Base-by-base conservation (phyloP, 2,888 invertebrate species). In the Pandemis cinnamomeana region DNA sequence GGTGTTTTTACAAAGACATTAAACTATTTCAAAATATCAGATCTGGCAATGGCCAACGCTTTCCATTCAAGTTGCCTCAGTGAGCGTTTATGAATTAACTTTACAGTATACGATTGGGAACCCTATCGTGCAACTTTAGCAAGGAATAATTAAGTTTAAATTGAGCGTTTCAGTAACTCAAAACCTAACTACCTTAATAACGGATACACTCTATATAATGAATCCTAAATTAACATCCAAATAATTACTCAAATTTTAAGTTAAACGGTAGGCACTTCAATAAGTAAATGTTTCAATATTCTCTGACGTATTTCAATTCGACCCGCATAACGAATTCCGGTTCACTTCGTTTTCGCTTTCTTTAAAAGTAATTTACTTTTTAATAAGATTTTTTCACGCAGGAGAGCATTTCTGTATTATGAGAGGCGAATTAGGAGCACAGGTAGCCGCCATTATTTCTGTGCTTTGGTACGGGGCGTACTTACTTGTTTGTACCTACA, bases 291-390 rank as follows among this genome's bases (percentile, higher is more conserved):
- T 41, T 64, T 68, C 46, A 67, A 71, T 67, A 64, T 67, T 53
- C 60, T 55, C 67, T 71, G 71, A 75, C 75, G 58, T 75, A 71
- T 63, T 63, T 55, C 67, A 75, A 71, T 75, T 60, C 46, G 53
- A 71, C 46, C 27, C 55, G 51, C 36, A 42, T 15, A 66, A 69
- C 64, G 69, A 66, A 69, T 73, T 69, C 51, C 51, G 51, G 64
- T 69, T 69, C 64, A 64, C 55, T 63, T 60, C 69, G 69, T 69
- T 69, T 73, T 64, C 51, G 69, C 51, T 73, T 64, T 64, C 58
- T 69, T 58, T 44, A 53, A 55, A 64, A 51, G 58, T 64, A 73
- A 69, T 66, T 73, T 73, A 42, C 51, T 73, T 69, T 69, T 58
- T 51, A 58, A 73, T 69, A 64, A 73, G 63, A 20, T 42, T 64